phyloP scores from a whole-genome alignment of 1,140 invertebrate genomes.

The Leucophenga varia region DNA sequence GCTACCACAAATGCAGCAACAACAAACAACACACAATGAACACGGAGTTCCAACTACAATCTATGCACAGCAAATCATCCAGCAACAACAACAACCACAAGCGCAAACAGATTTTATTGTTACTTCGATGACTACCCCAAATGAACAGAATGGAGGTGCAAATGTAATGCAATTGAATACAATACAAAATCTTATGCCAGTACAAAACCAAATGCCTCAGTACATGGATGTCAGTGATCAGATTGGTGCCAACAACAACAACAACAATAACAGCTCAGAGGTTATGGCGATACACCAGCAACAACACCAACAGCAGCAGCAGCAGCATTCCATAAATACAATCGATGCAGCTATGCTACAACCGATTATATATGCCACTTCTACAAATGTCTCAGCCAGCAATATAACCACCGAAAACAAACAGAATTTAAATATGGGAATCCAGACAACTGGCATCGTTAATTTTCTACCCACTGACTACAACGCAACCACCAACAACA shows the following conservation, averaged over 20 bases:
- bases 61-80: constrained; percentile 7
- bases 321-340: constrained; percentile 5
- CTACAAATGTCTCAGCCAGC: constrained; percentile 2
- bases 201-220: constrained; percentile 30
- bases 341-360: constrained; percentile 20
- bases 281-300: constrained; percentile 5
- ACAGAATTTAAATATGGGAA: no score
- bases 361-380: constrained; percentile 29
- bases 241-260: constrained; percentile 17
- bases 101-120: constrained; percentile 7
- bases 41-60: constrained; percentile 2
- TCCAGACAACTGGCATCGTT: constrained; percentile 8
- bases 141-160: neutral
- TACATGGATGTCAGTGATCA: constrained; percentile 23
- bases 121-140: no score
- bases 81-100: constrained; percentile 13
- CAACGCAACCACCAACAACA: constrained; percentile 8
- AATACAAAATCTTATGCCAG: constrained; percentile 6
- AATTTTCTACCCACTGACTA: constrained; percentile 14
- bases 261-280: constrained; percentile 30
- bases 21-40: constrained; percentile 23
- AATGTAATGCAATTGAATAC: neutral
- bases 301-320: neutral
- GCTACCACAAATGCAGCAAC: constrained; percentile 13
- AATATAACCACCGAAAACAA: constrained; percentile 5